phyloP scores from a whole-genome alignment of 2,797 vertebrate species.

The Hemitrygon akajei region DNA sequence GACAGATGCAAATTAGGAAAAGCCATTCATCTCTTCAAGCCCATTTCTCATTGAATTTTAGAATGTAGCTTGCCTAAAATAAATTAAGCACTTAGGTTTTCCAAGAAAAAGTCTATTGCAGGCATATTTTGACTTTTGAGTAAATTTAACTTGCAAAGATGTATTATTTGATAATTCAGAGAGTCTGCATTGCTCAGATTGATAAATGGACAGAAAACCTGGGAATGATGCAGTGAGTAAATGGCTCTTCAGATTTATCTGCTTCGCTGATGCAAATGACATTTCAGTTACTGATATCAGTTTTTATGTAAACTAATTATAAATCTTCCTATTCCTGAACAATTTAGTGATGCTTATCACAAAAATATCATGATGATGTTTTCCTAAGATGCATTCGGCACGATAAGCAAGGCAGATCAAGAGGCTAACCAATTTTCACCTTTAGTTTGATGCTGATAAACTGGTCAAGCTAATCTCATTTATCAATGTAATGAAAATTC shows the following conservation, averaged over 20 bases:
- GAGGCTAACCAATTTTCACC: background rate
- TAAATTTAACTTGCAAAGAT: background rate
- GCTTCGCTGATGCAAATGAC: background rate
- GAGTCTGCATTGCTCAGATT: background rate
- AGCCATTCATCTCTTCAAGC: background rate
- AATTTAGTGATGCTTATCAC: background rate
- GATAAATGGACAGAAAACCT: background rate
- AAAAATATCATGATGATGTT: background rate
- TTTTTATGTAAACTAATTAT: background rate
- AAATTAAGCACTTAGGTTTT: background rate
- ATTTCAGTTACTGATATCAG: slow-evolving; percentile 1
- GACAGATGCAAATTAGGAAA: background rate
- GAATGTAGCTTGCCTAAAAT: background rate
- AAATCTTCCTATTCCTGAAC: background rate
- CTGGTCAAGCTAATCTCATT: background rate
- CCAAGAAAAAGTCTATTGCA: background rate
- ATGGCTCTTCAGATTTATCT: background rate
- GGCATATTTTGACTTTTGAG: background rate
- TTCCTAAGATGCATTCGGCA: background rate
- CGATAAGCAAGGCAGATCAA: background rate
- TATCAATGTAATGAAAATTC: background rate
- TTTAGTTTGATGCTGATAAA: background rate
- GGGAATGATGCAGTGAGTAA: background rate
- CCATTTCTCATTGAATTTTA: background rate
- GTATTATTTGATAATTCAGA: background rate